Base-by-base conservation (phyloP, 1,140 invertebrate genomes). In the Conopomorpha cramerella region DNA sequence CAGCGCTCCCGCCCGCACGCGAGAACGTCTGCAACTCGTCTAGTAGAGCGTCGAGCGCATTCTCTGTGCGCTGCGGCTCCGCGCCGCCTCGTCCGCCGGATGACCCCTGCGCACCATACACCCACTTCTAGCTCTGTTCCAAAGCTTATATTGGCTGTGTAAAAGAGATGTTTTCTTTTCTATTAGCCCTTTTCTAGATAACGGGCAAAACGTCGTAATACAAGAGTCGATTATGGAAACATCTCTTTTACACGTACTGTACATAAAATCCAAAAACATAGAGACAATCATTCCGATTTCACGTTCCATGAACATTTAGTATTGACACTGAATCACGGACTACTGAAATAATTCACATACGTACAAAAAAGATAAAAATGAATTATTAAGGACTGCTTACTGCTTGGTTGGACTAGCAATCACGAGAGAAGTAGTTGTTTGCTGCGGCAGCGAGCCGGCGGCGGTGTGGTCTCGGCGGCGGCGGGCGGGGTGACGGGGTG, bases 1-100 rank as follows among this genome's bases (percentile, higher is more conserved):
- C 86, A 87, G 61, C 82, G 88, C 81, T 59, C 74, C 79, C 56
- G 34, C 54, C 46, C 2, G 88, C 88, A 46, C 86, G 84, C 16
- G 87, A 85, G 64, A 92, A 92, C 7, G 91, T 93, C 65, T 93
- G 90, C 31, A 94, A 80, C 72, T 95, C 92, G 63, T 94, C 91
- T 91, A 95, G 71, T 87, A 95, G 74, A 86, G 90, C 89, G 87
- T 95, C 92, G 87, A 95, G 90, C 85, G 91, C 89, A 86, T 93
- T 94, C 86, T 93, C 91, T 82, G 87, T 78, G 82, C 87, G 85
- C 78, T 86, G 78, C 68, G 71, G 62, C 80, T 78, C 51, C 73
- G 82, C 71, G 79, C 83, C 65, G 74, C 81, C 78, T 82, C 84
- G 84, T 82, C 85, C 83, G 81, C 82, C 79, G 82, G 84, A 50